Percentiles rank a stretch among this genome's conserved stretches.
Evolutionary conservation across 2,797 vertebrate species (phyloP).

Genomic region (Micropoecilia bifurca): DNA sequence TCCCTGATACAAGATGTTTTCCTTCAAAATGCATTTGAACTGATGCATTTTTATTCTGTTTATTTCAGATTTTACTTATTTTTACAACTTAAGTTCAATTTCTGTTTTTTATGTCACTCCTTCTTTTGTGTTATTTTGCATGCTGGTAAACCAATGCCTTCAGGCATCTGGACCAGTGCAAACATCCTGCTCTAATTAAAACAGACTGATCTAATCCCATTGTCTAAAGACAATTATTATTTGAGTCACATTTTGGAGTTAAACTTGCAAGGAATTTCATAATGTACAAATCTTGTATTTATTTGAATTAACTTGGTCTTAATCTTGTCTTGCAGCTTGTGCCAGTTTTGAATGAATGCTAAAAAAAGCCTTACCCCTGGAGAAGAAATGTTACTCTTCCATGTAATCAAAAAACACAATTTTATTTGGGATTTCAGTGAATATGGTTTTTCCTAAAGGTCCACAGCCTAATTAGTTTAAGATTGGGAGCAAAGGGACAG

Average conservation of each 20-base stretch:
- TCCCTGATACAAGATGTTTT: neutral
- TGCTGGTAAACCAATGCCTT: slow-evolving; percentile 8
- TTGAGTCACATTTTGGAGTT: neutral
- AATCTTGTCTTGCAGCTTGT: neutral
- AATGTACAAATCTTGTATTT: slow-evolving; percentile 5
- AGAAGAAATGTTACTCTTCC: neutral
- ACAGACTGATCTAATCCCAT: neutral
- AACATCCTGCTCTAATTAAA: neutral
- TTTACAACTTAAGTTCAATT: neutral
- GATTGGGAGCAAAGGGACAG: neutral
- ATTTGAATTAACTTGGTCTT: neutral
- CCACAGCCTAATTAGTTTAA: neutral
- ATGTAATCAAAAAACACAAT: slow-evolving; percentile 7
- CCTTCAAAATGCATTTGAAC: neutral
- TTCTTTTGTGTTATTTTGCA: slow-evolving; percentile 10
- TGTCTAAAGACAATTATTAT: slow-evolving; percentile 7
- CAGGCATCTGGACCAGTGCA: neutral
- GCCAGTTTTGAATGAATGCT: neutral
- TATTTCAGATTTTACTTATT: neutral
- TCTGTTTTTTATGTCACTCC: neutral
- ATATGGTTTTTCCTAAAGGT: slow-evolving; percentile 8
- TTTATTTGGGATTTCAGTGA: slow-evolving; percentile 9
- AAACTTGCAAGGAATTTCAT: neutral
- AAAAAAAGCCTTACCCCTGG: neutral
- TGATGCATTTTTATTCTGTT: neutral